A percentile compares a stretch with the other conserved stretches of the same genome.
These are phyloP conservation scores for Neosalanx taihuensis DNA, from an alignment of 2,797 vertebrate genomes.

Conservation along the genomic window DNA sequence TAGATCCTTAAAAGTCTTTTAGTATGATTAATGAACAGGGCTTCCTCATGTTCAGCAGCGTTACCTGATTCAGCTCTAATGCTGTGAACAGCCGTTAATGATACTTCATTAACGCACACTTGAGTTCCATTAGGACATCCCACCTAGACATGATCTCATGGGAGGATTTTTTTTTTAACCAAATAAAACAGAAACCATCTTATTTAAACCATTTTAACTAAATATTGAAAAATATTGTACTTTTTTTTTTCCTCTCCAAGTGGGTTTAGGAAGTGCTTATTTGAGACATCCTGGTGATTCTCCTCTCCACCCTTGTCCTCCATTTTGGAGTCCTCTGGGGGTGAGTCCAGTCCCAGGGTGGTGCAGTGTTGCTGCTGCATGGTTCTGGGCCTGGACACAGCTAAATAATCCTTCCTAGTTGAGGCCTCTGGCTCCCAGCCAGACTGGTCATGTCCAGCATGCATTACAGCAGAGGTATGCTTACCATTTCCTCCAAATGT, in stretches of 20 bases:
- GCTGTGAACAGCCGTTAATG: not conserved
- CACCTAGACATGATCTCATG: not conserved
- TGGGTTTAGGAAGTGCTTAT: constrained; percentile 16
- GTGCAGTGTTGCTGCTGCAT: not conserved
- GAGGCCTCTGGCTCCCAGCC: constrained; percentile 31
- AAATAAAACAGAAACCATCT: constrained; percentile 21
- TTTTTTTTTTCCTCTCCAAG: constrained; percentile 12
- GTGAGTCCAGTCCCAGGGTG: constrained; percentile 15
- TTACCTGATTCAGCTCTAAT: too few species aligned
- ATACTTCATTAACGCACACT: not conserved
- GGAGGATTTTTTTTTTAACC: constrained; percentile 9
- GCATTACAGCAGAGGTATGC: constrained; percentile 57
- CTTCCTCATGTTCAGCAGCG: not conserved
- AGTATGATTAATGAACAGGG: not conserved
- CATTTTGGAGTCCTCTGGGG: constrained; percentile 17
- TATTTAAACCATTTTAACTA: constrained; percentile 14
- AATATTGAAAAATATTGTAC: constrained; percentile 19
- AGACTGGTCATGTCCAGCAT: constrained; percentile 38
- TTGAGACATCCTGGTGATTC: constrained; percentile 4
- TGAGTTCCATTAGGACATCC: not conserved
- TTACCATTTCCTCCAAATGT: constrained; percentile 70
- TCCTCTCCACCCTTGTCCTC: constrained; percentile 5
- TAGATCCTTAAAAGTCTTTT: not conserved
- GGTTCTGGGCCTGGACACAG: constrained; percentile 4
- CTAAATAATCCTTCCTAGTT: constrained; percentile 34